These are phyloP conservation scores for Nicator chloris DNA, from an alignment of 2,113 vertebrate genomes.

Conservation along the genomic window DNA sequence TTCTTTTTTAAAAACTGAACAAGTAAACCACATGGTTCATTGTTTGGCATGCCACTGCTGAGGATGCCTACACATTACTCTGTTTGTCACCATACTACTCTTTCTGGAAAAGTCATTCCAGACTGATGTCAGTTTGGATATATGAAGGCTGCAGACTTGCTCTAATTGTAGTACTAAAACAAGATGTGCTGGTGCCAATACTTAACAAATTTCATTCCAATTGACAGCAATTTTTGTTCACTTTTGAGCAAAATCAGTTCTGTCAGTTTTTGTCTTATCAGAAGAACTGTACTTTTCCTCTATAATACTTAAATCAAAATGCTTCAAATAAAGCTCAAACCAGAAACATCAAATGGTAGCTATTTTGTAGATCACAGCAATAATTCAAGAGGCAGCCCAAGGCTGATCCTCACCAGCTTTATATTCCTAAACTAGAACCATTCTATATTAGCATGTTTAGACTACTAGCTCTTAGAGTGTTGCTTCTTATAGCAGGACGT, in stretches of 20 bases:
- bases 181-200: slow-evolving; percentile 1
- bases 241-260: neutral
- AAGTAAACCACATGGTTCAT: neutral
- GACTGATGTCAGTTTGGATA: slow-evolving; percentile 2
- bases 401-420: neutral
- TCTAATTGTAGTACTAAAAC: slow-evolving; percentile 26
- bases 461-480: neutral
- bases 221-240: neutral
- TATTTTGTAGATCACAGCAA: neutral
- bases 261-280: neutral
- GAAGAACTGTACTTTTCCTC: neutral
- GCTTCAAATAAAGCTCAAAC: neutral
- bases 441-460: neutral
- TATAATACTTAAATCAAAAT: neutral
- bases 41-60: neutral
- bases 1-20: neutral
- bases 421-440: neutral
- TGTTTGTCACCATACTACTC: neutral
- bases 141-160: slow-evolving; percentile 3
- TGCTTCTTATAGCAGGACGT: neutral
- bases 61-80: neutral
- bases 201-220: slow-evolving; percentile 11
- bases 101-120: slow-evolving; percentile 33
- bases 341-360: neutral
- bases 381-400: neutral